Conservation (phyloP, 2,113 vertebrate genomes). For the Cephalopterus ornatus region DNA sequence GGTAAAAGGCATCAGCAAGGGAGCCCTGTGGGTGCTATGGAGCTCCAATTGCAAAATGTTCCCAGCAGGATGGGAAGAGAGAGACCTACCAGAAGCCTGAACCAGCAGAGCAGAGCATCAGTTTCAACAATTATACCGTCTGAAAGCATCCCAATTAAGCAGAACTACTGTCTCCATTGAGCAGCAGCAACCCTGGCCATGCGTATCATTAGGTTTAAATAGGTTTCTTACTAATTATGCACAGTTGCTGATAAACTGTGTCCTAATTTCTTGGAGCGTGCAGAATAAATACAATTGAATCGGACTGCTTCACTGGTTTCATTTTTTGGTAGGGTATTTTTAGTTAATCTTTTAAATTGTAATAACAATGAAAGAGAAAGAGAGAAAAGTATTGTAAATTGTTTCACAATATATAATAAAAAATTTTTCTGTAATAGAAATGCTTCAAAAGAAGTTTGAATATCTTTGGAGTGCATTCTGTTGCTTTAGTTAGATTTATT, state of each 20-base stretch:
- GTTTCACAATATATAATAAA: not conserved
- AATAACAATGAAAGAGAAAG: not conserved
- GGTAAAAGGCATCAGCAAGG: not conserved
- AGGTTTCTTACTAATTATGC: slow-evolving; percentile 31
- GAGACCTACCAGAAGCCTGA: not conserved
- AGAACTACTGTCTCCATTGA: not conserved
- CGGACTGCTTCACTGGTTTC: not conserved
- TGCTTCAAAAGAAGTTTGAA: not conserved
- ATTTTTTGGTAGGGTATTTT: not conserved
- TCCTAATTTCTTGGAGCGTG: not conserved
- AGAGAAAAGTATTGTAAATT: not conserved
- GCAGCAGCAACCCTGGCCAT: not conserved
- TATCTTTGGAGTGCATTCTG: not conserved
- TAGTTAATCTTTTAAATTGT: not conserved
- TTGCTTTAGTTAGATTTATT: not conserved
- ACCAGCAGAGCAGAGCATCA: not conserved
- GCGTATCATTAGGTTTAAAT: not conserved
- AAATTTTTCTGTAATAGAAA: not conserved
- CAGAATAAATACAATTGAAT: not conserved
- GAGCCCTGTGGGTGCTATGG: not conserved
- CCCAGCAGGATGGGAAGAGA: not conserved
- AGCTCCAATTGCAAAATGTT: not conserved
- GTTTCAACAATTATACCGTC: not conserved
- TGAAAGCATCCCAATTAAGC: slow-evolving; percentile 8
- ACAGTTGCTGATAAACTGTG: slow-evolving; percentile 5